Conservation (phyloP, 2,113 vertebrate genomes). For the Dinomys branickii region DNA sequence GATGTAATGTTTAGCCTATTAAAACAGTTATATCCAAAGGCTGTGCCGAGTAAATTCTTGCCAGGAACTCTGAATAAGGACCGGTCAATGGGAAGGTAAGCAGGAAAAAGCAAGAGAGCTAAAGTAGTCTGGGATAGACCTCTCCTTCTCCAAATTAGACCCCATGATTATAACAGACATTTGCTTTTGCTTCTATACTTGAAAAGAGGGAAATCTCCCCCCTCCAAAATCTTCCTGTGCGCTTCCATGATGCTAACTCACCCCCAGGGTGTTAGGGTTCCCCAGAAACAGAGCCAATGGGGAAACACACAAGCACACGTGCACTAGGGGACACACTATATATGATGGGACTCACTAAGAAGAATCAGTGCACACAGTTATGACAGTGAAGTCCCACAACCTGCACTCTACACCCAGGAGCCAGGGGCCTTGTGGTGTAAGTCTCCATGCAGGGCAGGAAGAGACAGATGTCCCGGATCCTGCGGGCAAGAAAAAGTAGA, state of each 20-base stretch:
- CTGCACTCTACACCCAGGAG: background rate
- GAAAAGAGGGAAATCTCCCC: background rate
- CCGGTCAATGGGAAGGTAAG: background rate
- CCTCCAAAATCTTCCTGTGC: background rate
- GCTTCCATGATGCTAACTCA: background rate
- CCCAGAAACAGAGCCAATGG: background rate
- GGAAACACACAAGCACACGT: background rate
- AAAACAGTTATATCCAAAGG: slow-evolving; percentile 18
- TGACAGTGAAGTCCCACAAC: background rate
- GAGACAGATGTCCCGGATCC: background rate
- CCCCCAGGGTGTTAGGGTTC: background rate
- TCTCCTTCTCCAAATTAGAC: background rate
- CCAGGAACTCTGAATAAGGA: background rate
- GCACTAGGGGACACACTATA: background rate
- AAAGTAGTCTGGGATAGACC: background rate
- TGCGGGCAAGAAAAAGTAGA: background rate
- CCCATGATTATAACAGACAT: background rate
- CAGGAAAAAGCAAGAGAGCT: background rate
- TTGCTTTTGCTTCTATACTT: background rate
- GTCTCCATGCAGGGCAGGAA: background rate
- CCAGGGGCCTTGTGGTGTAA: background rate
- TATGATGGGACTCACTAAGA: background rate
- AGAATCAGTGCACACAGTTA: background rate
- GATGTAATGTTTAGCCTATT: slow-evolving; percentile 41
- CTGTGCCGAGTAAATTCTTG: slow-evolving; percentile 45